These are phyloP conservation scores for Anastrepha obliqua DNA, from an alignment of 1,140 invertebrate species.

Conservation along the genomic window DNA sequence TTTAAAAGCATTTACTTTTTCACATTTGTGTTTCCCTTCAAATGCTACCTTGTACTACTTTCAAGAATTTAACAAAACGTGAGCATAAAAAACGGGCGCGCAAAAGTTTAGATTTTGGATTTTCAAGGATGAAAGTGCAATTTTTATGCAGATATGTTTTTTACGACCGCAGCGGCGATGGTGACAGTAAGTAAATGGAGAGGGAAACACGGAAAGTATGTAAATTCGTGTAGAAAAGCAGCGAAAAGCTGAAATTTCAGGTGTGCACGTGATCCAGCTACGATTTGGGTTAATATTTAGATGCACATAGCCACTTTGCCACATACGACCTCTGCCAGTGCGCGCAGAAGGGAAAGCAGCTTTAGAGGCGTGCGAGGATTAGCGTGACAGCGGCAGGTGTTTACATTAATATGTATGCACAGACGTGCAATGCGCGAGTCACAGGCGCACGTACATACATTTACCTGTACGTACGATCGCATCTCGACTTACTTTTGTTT, in stretches of 20 bases:
- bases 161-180: background rate
- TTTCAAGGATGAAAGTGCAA: background rate
- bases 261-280: background rate
- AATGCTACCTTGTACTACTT: too few species aligned
- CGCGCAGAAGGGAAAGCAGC: background rate
- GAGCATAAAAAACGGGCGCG: background rate
- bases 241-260: background rate
- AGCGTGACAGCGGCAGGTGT: background rate
- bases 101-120: background rate
- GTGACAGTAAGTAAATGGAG: background rate
- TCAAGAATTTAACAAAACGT: too few species aligned
- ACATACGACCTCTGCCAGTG: background rate
- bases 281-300: background rate
- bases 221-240: background rate
- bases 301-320: background rate
- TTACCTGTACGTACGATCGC: too few species aligned
- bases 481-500: too few species aligned
- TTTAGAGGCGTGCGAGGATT: background rate
- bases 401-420: too few species aligned
- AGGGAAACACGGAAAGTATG: background rate
- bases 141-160: background rate
- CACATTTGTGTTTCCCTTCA: too few species aligned
- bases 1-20: too few species aligned
- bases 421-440: too few species aligned
- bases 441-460: too few species aligned